phyloP scores from a whole-genome alignment of 2,797 vertebrate species.

The Syngnathus rostellatus region DNA sequence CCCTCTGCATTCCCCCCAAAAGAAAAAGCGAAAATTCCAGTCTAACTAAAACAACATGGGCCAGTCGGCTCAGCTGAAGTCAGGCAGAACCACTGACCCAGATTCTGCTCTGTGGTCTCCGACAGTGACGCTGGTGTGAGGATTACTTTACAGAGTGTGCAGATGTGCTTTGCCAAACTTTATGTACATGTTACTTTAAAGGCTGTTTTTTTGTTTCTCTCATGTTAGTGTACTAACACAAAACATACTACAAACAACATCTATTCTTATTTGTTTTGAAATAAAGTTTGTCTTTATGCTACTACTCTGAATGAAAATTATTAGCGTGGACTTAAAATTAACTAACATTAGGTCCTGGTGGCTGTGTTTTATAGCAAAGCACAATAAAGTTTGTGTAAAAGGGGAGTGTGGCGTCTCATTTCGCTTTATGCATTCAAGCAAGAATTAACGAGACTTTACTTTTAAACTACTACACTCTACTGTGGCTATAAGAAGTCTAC shows the following conservation, averaged over 20 bases:
- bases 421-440: background rate
- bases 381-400: background rate
- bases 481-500: background rate
- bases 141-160: background rate
- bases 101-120: slow-evolving; percentile 18
- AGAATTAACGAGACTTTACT: background rate
- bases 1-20: background rate
- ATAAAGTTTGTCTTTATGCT: background rate
- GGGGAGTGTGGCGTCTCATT: background rate
- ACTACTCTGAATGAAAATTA: background rate
- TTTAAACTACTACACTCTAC: too few species aligned
- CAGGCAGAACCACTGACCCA: slow-evolving; percentile 36
- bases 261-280: background rate
- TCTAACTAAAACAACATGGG: slow-evolving; percentile 19
- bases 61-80: slow-evolving; percentile 33
- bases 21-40: slow-evolving; percentile 1
- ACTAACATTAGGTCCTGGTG: background rate
- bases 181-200: background rate
- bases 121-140: background rate
- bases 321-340: background rate
- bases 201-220: background rate
- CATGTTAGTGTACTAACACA: background rate
- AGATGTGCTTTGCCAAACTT: background rate
- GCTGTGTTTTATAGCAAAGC: background rate
- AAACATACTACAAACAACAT: background rate